Evolutionary conservation across 2,113 vertebrate genomes (phyloP).

Genomic region (Sebastes schlegelii): DNA sequence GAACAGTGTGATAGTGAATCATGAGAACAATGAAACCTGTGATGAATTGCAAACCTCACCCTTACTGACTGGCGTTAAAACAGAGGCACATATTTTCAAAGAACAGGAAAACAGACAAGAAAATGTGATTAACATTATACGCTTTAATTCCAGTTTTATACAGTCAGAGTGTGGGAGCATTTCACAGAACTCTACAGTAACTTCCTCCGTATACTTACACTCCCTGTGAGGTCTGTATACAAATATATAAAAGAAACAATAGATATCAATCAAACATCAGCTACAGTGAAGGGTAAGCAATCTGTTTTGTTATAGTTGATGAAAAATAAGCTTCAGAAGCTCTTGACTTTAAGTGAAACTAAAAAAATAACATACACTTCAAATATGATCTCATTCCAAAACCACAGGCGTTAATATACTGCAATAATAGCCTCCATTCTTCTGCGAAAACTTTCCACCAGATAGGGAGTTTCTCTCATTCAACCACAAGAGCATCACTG

Average conservation of each 20-base stretch:
- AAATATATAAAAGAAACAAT: neutral
- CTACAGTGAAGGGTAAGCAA: no score
- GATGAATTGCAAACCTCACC: neutral
- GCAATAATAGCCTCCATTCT: no score
- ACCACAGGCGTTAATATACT: no score
- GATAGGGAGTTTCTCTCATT: no score
- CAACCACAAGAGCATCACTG: no score
- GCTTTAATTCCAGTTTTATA: neutral
- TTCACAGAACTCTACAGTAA: neutral
- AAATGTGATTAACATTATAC: neutral
- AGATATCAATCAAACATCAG: neutral
- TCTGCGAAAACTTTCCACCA: no score
- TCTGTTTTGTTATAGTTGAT: no score
- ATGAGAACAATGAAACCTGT: constrained; percentile 6
- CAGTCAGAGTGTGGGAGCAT: neutral
- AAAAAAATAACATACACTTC: no score
- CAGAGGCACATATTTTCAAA: neutral
- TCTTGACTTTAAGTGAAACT: no score
- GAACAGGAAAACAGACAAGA: neutral
- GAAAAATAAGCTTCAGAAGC: no score
- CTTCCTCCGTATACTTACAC: neutral
- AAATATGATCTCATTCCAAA: no score
- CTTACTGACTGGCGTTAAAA: neutral
- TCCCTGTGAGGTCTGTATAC: neutral
- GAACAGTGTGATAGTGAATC: constrained; percentile 24